Base-by-base conservation (phyloP, 2,113 vertebrate genomes). In the Nerophis lumbriciformis region DNA sequence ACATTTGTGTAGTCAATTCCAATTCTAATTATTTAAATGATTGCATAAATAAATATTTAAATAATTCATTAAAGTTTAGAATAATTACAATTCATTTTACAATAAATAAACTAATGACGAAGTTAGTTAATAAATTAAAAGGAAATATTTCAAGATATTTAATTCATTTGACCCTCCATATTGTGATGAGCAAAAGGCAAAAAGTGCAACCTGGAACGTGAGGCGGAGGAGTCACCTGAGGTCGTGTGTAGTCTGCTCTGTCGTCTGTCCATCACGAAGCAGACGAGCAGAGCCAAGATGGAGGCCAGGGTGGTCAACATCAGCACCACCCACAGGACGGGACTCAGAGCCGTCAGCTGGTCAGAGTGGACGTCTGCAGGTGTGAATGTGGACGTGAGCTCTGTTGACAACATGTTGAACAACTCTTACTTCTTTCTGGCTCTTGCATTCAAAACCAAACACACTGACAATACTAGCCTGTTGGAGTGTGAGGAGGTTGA, bases 241-340 rank as follows among this genome's bases (percentile, higher is more conserved):
- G 11, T 50, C 12, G 28, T 69, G n/a, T 37, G 48, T 53, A 1
- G 38, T 19, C 74, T 71, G 16, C 1, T 61, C 48, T 81, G 76
- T 15, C 55, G 55, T 73, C 56, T 88, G 77, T 69, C 88, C 15
- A 89, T 82, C 66, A 88, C 37, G 47, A 83, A 50, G 85, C 88
- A 91, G 8, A 89, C 50, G 15, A 56, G 50, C 44, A 92, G 66
- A 38, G 68, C 73, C 69, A 89, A 5, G 39, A 88, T n/a, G 50
- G 80, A 84, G 1, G 79, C 80, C 55, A 75, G 19, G 0, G 50
- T 58, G 10, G 63, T 48, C 68, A 85, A 52, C 6, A 48, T 65
- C 66, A 89, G 73, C 45, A 64, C 75, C 39, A 79, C 64, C 85
- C 84, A 90, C 68, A 88, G 61, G 11, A 38, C 8, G 0, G 71